These are phyloP conservation scores for Spongilla lacustris DNA, from an alignment of 37 sponge, comb jelly and placozoan species.

Conservation along the genomic window DNA sequence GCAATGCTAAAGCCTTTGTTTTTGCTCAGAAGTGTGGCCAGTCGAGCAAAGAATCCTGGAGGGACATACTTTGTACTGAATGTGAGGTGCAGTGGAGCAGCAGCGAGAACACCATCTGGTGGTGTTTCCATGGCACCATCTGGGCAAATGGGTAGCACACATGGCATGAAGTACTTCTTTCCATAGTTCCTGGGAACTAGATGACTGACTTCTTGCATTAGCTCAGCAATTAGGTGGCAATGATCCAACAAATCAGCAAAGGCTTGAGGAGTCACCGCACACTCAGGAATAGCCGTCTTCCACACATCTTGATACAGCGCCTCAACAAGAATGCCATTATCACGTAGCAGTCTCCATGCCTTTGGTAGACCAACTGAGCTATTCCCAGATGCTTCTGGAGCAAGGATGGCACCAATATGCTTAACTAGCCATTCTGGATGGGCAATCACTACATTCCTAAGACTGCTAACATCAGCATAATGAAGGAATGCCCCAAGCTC, in stretches of 20 bases:
- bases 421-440: conserved; percentile 60
- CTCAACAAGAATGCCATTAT: background rate
- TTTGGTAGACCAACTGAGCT: background rate
- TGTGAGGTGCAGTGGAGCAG: background rate
- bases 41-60: conserved; percentile 11
- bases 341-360: background rate
- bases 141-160: background rate
- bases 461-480: conserved; percentile 29
- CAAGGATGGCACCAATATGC: conserved; percentile 30
- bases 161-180: conserved; percentile 1
- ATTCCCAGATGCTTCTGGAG: conserved; percentile 11
- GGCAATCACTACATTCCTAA: conserved; percentile 26
- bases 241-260: background rate
- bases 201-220: background rate
- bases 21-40: background rate
- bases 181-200: background rate
- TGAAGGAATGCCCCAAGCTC: conserved; percentile 56
- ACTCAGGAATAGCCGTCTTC: background rate
- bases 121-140: background rate
- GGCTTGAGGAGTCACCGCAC: background rate
- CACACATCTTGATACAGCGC: background rate
- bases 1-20: background rate
- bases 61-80: conserved; percentile 15
- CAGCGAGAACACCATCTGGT: background rate
- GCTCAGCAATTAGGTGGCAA: background rate